Evolutionary conservation across 2,888 invertebrate species (phyloP).

Genomic region (Lasioglossum leucozonium): DNA sequence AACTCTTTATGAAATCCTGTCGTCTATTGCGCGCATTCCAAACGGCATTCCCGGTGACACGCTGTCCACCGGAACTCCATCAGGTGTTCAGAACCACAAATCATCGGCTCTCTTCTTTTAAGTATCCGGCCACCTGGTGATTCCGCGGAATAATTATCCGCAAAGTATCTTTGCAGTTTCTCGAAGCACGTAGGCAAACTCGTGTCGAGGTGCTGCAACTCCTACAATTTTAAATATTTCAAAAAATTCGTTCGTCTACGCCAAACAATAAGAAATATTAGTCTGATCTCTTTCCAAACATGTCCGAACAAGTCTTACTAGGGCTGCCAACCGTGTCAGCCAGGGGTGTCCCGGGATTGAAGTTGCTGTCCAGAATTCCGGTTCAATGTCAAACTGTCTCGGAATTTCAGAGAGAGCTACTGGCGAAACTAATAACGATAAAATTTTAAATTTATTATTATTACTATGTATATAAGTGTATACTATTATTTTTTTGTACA

Average conservation of each 20-base stretch:
- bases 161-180: too few species aligned
- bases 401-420: too few species aligned
- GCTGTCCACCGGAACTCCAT: not conserved
- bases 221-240: not conserved
- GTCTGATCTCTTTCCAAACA: too few species aligned
- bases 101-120: not conserved
- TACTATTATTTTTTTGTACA: too few species aligned
- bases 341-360: too few species aligned
- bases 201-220: not conserved
- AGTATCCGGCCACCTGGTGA: not conserved
- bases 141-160: not conserved
- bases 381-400: too few species aligned
- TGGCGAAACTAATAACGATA: too few species aligned
- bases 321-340: too few species aligned
- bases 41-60: not conserved
- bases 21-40: not conserved
- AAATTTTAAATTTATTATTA: too few species aligned
- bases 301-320: too few species aligned
- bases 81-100: not conserved
- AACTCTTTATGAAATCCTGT: not conserved
- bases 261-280: not conserved
- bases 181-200: not conserved
- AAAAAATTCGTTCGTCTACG: not conserved
- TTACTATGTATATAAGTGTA: too few species aligned
- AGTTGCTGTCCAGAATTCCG: too few species aligned